Evolutionary conservation across 2,113 vertebrate genomes (phyloP).

Genomic region (Willisornis vidua): DNA sequence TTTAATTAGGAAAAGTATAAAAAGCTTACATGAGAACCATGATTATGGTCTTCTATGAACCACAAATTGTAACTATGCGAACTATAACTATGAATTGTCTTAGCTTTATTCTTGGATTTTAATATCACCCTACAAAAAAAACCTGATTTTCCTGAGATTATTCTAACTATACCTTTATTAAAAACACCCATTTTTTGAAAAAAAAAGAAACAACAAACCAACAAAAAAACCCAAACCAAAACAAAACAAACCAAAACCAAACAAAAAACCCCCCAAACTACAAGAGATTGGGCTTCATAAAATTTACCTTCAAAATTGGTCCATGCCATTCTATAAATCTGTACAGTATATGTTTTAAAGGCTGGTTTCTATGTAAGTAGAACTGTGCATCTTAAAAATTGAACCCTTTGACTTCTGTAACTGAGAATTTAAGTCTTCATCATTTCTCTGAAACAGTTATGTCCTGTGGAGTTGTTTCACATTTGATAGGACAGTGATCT

Average conservation of each 20-base stretch:
- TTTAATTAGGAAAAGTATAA: slow-evolving; percentile 41
- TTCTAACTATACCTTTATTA: not conserved
- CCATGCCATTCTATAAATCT: not conserved
- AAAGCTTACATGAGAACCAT: slow-evolving; percentile 14
- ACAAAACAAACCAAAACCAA: too few species aligned
- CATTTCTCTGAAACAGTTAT: not conserved
- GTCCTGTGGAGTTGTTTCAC: not conserved
- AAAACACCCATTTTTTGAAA: not conserved
- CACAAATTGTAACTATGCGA: slow-evolving; percentile 4
- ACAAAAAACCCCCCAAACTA: not conserved
- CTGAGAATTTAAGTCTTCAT: not conserved
- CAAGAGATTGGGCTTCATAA: not conserved
- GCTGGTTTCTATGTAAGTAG: not conserved
- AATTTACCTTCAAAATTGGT: not conserved
- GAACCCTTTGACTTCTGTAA: not conserved
- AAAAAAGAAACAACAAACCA: not conserved
- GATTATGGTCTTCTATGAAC: not conserved
- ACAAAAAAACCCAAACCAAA: too few species aligned
- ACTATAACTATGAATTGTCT: not conserved
- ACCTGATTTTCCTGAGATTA: not conserved
- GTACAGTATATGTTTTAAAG: not conserved
- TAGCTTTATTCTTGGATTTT: not conserved
- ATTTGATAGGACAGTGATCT: not conserved
- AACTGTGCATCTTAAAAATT: not conserved
- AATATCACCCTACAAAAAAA: not conserved